Base-by-base conservation (phyloP, 1,140 invertebrate genomes). In the Drosophila jambulina region DNA sequence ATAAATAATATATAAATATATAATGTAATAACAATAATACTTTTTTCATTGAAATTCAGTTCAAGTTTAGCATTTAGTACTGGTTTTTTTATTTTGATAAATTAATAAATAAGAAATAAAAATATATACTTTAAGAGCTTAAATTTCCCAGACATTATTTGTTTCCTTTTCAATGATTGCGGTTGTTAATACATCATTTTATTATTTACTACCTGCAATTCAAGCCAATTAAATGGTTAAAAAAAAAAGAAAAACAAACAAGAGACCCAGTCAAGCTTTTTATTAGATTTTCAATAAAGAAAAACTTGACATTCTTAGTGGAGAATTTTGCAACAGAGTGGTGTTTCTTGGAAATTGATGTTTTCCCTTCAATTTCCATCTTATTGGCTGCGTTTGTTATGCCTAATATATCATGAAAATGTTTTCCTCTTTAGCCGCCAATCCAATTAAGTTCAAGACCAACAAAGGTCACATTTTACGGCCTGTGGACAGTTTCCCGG, bases 381-480 rank as follows among this genome's bases (percentile, higher is more conserved):
- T 23, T 23, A 27, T 49, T 49, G 10, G 15, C 48, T 12, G 15
- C 27, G 17, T 19, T 49, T 3, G 25, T 29, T 12, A 17, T 36
- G 25, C 5, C 9, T 32, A 19, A 51, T 13, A 51, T 36, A 17
- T 54, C 10, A 23, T 23, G n/a, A 32, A 34, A 32, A 51, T 51
- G 19, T 36, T 36, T 36, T 36, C 13, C 19, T 54, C 13, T 36
- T 23, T 10, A 21, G 19, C 51, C 23, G 19, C 17, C 25, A 49
- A 49, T 49, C 25, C 48, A 49, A 49, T 29, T 49, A 27, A 12
- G 25, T 49, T 49, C 0, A 49, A 49, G 48, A 49, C 9, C 9
- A 49, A 49, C 45, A 25, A 48, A 46, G 21, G 21, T 46, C 21
- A 23, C 45, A 46, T 46, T 46, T 23, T 46, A 23, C 45, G 13